Conservation (phyloP, 1,140 invertebrate genomes). For the Drosophila sp. region DNA sequence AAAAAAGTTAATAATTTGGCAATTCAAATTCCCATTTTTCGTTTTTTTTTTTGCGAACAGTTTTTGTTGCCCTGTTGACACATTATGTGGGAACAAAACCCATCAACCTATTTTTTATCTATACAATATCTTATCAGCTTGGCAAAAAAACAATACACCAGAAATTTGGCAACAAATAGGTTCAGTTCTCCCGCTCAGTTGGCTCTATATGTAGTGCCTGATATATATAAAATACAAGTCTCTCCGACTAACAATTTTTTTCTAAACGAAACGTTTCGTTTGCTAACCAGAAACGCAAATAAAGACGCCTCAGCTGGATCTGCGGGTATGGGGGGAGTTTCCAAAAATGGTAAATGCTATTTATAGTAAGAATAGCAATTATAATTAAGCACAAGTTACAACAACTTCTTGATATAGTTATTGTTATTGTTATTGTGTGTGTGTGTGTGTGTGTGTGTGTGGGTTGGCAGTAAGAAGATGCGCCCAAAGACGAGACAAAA, state of each 20-base stretch:
- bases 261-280: background rate
- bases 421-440: background rate
- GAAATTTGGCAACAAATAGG: background rate
- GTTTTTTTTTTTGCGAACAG: background rate
- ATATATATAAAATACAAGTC: background rate
- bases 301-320: background rate
- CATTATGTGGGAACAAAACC: background rate
- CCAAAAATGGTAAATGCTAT: constrained; percentile 10
- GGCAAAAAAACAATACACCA: background rate
- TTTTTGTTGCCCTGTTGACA: background rate
- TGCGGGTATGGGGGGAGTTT: background rate
- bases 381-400: constrained; percentile 18
- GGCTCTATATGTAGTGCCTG: background rate
- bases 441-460: constrained; percentile 3
- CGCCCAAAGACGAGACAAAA: constrained; percentile 12
- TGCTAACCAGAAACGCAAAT: constrained; percentile 1
- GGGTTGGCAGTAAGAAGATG: constrained; percentile 30
- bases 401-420: background rate
- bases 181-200: background rate
- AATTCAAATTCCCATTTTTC: background rate
- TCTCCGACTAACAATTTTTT: background rate
- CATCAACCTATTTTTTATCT: constrained; percentile 1
- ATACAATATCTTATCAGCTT: constrained; percentile 10
- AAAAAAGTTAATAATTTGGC: background rate
- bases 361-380: background rate